Base-by-base conservation (phyloP, 2,888 invertebrate species). In the Metopia argyrocephala region DNA sequence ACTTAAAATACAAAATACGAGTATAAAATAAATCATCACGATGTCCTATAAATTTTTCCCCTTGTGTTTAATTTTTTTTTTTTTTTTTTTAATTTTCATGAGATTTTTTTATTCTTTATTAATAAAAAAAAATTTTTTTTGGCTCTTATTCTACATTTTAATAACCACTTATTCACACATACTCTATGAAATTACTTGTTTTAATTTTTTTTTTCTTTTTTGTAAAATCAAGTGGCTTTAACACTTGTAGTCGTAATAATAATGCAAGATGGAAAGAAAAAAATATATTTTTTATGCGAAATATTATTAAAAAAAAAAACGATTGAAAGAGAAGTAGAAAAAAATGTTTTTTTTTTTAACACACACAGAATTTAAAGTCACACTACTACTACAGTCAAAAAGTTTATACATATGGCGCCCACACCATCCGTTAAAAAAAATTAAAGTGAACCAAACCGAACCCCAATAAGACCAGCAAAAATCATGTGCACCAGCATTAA, bases 161-260 rank as follows among this genome's bases (percentile, higher is more conserved):
- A 66, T 70, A 65, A 76, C 75, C 69, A 69, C 65, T 82, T 79
- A 70, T 75, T 75, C 82, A 79, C 83, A 81, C 80, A 73, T 82
- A 61, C 65, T 50, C 23, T 61, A 48, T 68, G 45, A 4, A 38
- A 61, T 38, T 31, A 52, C 65, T 65, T 57, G 7, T 57, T 28
- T 28, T 68, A 62, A 64, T 56, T 62, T 75, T 46, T 38, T 57
- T 28, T 7, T 65, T 56, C 57, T 56, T 62, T 74, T 52, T 50
- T 15, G 28, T 73, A 73, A 71, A 78, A 73, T 78, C 71, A 78
- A 78, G 78, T 78, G 66, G 78, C 71, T 78, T 78, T 59, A 78
- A 73, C 78, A 73, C 78, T 78, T 78, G 78, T 78, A 68, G 66
- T 50, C 66, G 21, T 27, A 56, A 54, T 48, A 48, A 73, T 54